Base-by-base conservation (phyloP, 2,113 vertebrate genomes). In the Channa argus region DNA sequence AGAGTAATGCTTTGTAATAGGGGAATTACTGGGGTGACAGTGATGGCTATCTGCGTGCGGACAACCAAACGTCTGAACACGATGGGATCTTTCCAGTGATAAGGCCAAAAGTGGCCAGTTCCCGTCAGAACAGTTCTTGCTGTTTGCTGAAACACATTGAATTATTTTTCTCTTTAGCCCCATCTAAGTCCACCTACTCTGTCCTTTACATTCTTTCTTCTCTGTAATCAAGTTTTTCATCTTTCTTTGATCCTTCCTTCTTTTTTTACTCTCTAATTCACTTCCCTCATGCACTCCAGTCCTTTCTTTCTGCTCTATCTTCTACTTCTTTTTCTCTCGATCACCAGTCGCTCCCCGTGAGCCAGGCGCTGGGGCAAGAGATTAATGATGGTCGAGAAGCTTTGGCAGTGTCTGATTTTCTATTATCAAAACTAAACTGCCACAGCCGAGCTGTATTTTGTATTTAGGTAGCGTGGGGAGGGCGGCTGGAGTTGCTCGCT, bases 351-450 rank as follows among this genome's bases (percentile, higher is more conserved):
- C 66, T 79, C 53, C 61, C 74, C 46, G 71, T 72, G 82, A 86
- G 83, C 77, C 74, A 86, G 77, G 59, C 52, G 33, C 71, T 70
- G 61, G 74, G 72, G 70, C 79, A 85, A 67, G 82, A 91, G 89
- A 92, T 92, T 88, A 93, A 92, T 88, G 86, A 68, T 88, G 86
- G 80, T 71, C 45, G 55, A 81, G 71, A 79, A 80, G 78, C 80
- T 83, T 85, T 89, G 89, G 91, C 83, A 85, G 64, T 69, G 74
- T 87, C 88, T 88, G 82, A 90, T 90, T 90, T 88, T 90, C 85
- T 89, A 74, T 92, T 89, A 92, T 92, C 89, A 91, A 90, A 91
- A 82, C 67, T 63, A 75, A 62, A 74, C 64, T 77, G 88, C 69
- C 65, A 75, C 78, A 63, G 76, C 52, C 39, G 8, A 71, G 71